Evolutionary conservation across 2,113 vertebrate genomes (phyloP).

Genomic region (Brachyistius frenatus): DNA sequence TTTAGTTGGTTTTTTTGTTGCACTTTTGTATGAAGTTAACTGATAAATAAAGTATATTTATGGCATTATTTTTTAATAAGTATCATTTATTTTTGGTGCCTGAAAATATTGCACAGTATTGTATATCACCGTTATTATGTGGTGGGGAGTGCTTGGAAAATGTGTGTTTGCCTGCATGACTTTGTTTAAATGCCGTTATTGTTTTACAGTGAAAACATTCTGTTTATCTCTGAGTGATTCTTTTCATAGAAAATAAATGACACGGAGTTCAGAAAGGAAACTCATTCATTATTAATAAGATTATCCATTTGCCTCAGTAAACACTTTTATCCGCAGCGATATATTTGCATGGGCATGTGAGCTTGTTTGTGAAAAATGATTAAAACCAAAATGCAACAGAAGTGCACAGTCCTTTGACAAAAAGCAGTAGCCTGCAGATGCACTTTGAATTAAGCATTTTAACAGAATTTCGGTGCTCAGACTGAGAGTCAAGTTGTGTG

Average conservation of each 20-base stretch:
- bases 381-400: constrained; percentile 31
- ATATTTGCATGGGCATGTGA: constrained; percentile 59
- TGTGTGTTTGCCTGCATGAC: constrained; percentile 1
- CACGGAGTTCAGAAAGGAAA: constrained; percentile 31
- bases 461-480: constrained; percentile 21
- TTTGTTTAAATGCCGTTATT: not conserved
- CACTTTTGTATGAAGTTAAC: too few relatives aligned
- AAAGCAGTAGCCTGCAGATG: not conserved
- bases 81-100: too few relatives aligned
- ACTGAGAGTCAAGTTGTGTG: constrained; percentile 48
- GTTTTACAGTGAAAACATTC: constrained; percentile 24
- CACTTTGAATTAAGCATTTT: not conserved
- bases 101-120: too few relatives aligned
- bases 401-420: constrained; percentile 8
- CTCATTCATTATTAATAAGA: constrained; percentile 64
- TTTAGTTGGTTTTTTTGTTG: too few relatives aligned
- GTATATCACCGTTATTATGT: not conserved
- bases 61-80: too few relatives aligned
- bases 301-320: constrained; percentile 63
- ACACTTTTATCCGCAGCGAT: constrained; percentile 56
- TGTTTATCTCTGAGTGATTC: constrained; percentile 31
- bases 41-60: too few relatives aligned
- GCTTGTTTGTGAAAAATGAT: constrained; percentile 44
- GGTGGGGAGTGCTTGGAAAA: not conserved
- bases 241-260: constrained; percentile 48